Percentiles rank a stretch among this genome's conserved stretches.
These are phyloP conservation scores for Cerastis leucographa DNA, from an alignment of 2,888 invertebrate genomes.

Conservation along the genomic window DNA sequence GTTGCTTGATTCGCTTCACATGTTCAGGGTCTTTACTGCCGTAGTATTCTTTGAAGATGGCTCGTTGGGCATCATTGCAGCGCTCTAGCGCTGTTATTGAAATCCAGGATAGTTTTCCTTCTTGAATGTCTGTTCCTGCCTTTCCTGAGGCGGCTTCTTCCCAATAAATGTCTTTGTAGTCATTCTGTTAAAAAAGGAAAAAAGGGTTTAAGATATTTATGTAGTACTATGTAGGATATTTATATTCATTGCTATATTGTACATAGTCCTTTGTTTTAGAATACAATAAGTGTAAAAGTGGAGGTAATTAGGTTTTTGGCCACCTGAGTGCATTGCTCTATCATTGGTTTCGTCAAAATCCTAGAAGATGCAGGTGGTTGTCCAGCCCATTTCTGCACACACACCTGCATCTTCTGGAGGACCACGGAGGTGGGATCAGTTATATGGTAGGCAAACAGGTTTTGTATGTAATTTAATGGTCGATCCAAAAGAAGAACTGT, in stretches of 20 bases:
- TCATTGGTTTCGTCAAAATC: background rate
- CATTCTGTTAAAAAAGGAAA: slow-evolving; percentile 39
- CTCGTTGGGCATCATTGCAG: slow-evolving; percentile 92
- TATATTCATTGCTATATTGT: background rate
- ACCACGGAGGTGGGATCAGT: background rate
- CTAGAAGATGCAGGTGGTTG: background rate
- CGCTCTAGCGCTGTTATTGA: slow-evolving; percentile 95
- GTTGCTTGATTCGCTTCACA: slow-evolving; percentile 82
- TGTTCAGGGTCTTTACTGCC: slow-evolving; percentile 92
- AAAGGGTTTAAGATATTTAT: background rate
- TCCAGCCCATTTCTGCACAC: too few relatives aligned
- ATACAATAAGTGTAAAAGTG: background rate
- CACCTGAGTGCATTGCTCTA: background rate
- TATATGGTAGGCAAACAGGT: background rate
- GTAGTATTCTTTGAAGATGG: slow-evolving; percentile 91
- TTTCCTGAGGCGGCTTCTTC: slow-evolving; percentile 20
- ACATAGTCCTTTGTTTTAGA: background rate
- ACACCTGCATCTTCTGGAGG: too few relatives aligned
- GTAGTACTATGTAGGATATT: background rate
- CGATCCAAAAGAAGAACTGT: background rate
- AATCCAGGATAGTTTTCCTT: slow-evolving; percentile 98
- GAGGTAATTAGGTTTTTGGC: background rate
- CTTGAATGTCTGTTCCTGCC: slow-evolving; percentile 95
- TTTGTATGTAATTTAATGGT: background rate
- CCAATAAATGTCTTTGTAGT: slow-evolving; percentile 42